phyloP scores from a whole-genome alignment of 2,113 vertebrate species.

The Calcarius ornatus region DNA sequence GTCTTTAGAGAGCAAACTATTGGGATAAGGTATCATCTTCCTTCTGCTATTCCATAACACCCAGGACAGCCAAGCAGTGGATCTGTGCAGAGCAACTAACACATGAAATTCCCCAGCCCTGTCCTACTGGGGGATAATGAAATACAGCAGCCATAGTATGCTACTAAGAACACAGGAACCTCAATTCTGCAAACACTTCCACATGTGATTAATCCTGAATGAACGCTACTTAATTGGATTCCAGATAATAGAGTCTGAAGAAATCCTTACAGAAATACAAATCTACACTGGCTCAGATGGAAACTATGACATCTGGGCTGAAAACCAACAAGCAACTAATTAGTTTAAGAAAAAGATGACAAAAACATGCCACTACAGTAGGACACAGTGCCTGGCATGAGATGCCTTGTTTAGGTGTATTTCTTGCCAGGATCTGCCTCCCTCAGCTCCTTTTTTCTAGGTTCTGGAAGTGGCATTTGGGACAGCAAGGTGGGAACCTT shows the following conservation, averaged over 20 bases:
- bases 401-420: not conserved
- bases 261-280: constrained; percentile 34
- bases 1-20: not conserved
- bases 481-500: not conserved
- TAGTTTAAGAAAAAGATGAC: not conserved
- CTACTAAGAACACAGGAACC: not conserved
- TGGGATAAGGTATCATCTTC: not conserved
- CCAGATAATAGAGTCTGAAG: not conserved
- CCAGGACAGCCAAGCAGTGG: not conserved
- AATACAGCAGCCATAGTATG: not conserved
- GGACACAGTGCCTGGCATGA: not conserved
- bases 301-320: constrained; percentile 8
- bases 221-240: not conserved
- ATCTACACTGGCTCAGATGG: constrained; percentile 1
- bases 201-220: constrained; percentile 2
- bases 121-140: not conserved
- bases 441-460: not conserved
- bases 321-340: constrained; percentile 6
- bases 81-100: not conserved
- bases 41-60: not conserved
- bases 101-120: not conserved
- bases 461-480: not conserved
- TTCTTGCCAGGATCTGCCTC: not conserved
- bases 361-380: not conserved
- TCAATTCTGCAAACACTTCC: not conserved